Percentiles rank a stretch among this genome's conserved stretches.
These are phyloP conservation scores for Tragelaphus imberbis DNA, from an alignment of 2,113 vertebrate genomes.

Conservation along the genomic window DNA sequence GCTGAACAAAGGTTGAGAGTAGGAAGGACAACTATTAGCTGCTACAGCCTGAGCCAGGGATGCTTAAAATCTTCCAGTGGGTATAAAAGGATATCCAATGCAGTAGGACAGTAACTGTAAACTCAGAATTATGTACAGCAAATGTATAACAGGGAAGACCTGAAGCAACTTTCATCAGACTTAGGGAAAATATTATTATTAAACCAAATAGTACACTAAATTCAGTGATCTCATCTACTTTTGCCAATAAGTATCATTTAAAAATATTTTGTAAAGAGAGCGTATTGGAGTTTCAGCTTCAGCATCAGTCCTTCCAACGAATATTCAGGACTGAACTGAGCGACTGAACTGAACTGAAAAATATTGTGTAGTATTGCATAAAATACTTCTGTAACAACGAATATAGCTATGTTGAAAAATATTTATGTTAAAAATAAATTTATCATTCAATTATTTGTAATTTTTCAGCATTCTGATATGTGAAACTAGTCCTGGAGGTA, in stretches of 20 bases:
- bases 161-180: neutral
- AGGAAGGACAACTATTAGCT: neutral
- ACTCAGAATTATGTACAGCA: neutral
- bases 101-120: neutral
- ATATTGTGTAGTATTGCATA: neutral
- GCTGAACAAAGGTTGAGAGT: neutral
- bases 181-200: neutral
- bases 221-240: neutral
- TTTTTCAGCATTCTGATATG: neutral
- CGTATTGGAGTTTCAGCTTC: neutral
- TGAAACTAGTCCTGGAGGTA: neutral
- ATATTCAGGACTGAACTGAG: neutral
- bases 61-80: neutral
- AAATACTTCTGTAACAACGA: neutral
- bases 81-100: neutral
- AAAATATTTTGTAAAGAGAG: neutral
- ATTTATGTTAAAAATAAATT: neutral
- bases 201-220: neutral
- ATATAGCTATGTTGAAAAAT: neutral
- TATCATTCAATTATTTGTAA: neutral
- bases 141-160: neutral
- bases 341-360: neutral
- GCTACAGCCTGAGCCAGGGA: neutral
- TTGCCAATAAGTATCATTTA: neutral
- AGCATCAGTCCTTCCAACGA: neutral